phyloP scores from a whole-genome alignment of 1,140 invertebrate genomes.

The Heliconius hermathena region DNA sequence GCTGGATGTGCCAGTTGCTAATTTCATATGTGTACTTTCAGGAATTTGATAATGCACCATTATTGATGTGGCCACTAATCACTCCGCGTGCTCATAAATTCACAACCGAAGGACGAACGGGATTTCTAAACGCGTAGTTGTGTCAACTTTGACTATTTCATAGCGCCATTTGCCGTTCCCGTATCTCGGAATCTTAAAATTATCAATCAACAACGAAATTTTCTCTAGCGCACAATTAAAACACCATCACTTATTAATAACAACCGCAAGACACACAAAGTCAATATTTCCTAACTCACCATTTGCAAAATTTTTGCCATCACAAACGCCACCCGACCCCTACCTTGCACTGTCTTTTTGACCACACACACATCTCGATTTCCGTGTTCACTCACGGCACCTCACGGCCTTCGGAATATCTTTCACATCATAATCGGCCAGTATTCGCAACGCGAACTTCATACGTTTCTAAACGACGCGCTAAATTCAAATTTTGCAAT shows the following conservation, averaged over 20 bases:
- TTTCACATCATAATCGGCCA: conserved; percentile 82
- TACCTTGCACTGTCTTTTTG: conserved; percentile 83
- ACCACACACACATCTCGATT: conserved; percentile 83
- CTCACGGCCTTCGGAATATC: conserved; percentile 83
- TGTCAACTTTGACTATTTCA: conserved; percentile 80
- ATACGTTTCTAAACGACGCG: conserved; percentile 72
- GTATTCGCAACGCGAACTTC: conserved; percentile 81
- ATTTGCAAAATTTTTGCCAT: conserved; percentile 83
- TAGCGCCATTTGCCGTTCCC: conserved; percentile 82
- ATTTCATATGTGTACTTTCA: conserved; percentile 71
- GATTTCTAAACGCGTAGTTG: conserved; percentile 82
- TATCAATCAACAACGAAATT: conserved; percentile 76
- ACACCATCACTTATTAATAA: conserved; percentile 73
- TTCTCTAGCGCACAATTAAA: conserved; percentile 67
- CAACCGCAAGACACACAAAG: conserved; percentile 63
- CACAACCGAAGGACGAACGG: conserved; percentile 69
- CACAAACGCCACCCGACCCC: conserved; percentile 83
- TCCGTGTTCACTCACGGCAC: conserved; percentile 82
- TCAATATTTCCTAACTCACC: conserved; percentile 81
- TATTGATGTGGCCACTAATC: conserved; percentile 71
- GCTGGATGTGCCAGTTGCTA: conserved; percentile 81
- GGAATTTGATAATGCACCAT: conserved; percentile 75
- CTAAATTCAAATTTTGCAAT: conserved; percentile 77
- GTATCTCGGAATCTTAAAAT: conserved; percentile 77
- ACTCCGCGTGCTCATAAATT: conserved; percentile 73